phyloP scores from a whole-genome alignment of 53 echinoderm and acorn worm genomes.

The Zoroaster sp. region DNA sequence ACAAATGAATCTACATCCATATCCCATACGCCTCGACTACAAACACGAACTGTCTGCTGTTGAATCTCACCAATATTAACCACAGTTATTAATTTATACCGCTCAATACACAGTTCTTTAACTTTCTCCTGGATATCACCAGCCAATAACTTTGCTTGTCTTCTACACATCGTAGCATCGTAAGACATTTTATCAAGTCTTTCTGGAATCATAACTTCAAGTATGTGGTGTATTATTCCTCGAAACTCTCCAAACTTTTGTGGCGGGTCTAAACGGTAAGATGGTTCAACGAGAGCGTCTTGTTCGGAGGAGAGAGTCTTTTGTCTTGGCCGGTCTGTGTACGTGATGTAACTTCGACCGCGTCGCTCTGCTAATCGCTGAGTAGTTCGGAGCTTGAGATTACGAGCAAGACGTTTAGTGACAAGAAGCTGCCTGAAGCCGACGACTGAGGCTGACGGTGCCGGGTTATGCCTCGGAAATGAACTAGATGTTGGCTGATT shows the following conservation, averaged over 20 bases:
- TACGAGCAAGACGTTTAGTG: constrained; percentile 73
- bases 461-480: background rate
- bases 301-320: background rate
- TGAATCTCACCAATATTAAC: constrained; percentile 74
- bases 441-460: constrained; percentile 10
- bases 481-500: background rate
- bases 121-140: constrained; percentile 72
- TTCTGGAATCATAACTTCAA: constrained; percentile 50
- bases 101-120: constrained; percentile 64
- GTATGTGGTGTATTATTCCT: constrained; percentile 47
- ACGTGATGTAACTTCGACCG: constrained; percentile 64
- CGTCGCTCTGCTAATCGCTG: constrained; percentile 66
- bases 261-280: constrained; percentile 69
- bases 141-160: constrained; percentile 58
- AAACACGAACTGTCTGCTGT: constrained; percentile 57
- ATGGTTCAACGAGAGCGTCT: constrained; percentile 56
- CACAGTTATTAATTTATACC: constrained; percentile 75
- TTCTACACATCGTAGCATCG: constrained; percentile 57
- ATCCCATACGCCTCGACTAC: constrained; percentile 78
- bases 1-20: constrained; percentile 64
- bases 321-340: constrained; percentile 61
- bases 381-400: constrained; percentile 64
- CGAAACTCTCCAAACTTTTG: constrained; percentile 59
- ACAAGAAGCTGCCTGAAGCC: constrained; percentile 68
- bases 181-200: constrained; percentile 58